Base-by-base conservation (phyloP, 2,797 vertebrate genomes). In the Leptodactylus fallax region DNA sequence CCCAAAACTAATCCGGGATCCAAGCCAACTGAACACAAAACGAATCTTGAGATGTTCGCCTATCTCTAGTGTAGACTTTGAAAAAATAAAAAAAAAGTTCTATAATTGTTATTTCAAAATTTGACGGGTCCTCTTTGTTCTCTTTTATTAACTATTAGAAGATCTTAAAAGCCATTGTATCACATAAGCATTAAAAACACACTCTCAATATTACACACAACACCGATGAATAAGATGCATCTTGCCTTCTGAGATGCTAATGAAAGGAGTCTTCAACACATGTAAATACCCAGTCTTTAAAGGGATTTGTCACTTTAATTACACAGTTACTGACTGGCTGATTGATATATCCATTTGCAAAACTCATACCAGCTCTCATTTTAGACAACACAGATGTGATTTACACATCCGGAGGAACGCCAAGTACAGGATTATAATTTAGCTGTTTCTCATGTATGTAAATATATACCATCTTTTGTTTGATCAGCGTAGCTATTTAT, bases 321-420 rank as follows among this genome's bases (percentile, higher is more conserved):
- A 71, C 51, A 45, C 25, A 36, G 36, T 36, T 36, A 36, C 36
- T 25, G 49, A 71, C 19, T 12, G 69, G 25, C 65, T 55, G 81
- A 83, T 83, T 71, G 65, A 83, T 83, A 25, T 83, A 83, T 69
- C 65, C 65, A 71, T 83, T 69, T 53, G 23, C 65, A 56, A 53
- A 77, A 83, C 67, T 71, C 61, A 49, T 17, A 67, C 12, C 13
- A 17, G n/a, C 25, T 81, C 12, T 81, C 51, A 56, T 25, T 53
- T 71, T 36, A 55, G 81, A 83, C 17, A 25, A 72, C 49, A 56
- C 81, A 83, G 81, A 56, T 83, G 65, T 61, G 36, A 81, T 58
- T 36, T 79, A 27, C 53, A 47, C 58, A 47, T 81, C 79, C 25
- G 17, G 25, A 21, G 27, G 16, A 63, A 12, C 17, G 25, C 17